Evolutionary conservation across 2,888 invertebrate genomes (phyloP), one percentile per base, ranked within the genome.

Genomic region (Tachystola acroxantha): DNA sequence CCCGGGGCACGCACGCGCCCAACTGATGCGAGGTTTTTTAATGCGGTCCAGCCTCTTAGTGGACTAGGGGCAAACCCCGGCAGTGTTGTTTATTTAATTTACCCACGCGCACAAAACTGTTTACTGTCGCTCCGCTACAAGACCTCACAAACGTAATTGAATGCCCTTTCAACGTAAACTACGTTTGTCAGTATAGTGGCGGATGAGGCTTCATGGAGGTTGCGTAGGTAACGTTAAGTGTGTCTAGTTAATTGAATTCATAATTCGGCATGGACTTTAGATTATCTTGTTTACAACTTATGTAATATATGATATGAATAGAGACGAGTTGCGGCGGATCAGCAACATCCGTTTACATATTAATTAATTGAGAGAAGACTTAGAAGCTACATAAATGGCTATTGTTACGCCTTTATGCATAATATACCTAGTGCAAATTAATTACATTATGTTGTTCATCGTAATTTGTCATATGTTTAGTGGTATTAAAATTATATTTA

Each of bases 31-130:
- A 37, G 37, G 34, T 45, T 54, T 58, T 50, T 53, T 50, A 39
- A 47, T 36, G 41, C 32, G 14, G 34, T 34, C 41, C 40, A 32
- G 28, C 10, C 12, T 32, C 29, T 24, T 9, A 22, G 24, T 24
- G 24, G 24, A 32, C 34, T 34, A 14, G 20, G 34, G 7, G 34
- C 34, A 27, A n/a, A 12, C 11, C 11, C 12, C 31, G 31, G 34
- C 40, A 37, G 39, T 40, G 37, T 47, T 61, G 63, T 70, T 71
- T 70, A 69, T 70, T 69, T 56, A 57, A 67, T 65, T 62, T 51
- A 42, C 40, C 44, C 39, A 40, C 41, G 43, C 43, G 39, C 34
- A 47, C 51, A 46, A 57, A 57, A 48, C 53, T 58, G 53, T 64
- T 60, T 56, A 49, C 55, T 45, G 42, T 42, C 45, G 27, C 41